Percentiles rank a stretch among this genome's conserved stretches.
Evolutionary conservation across 2,797 vertebrate species (phyloP).

Genomic region (Cuniculus paca): DNA sequence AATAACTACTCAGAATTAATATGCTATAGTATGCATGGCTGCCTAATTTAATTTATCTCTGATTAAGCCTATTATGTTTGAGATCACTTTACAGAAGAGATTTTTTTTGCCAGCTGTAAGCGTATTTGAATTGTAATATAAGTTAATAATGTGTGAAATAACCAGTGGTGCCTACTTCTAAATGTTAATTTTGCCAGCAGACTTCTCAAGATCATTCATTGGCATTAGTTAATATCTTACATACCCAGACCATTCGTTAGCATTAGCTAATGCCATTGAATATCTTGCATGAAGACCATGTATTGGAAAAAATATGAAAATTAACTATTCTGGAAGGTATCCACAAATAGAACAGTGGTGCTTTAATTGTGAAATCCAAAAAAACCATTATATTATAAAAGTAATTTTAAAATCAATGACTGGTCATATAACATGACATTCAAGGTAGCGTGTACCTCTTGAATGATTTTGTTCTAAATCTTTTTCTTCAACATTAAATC

Average conservation of each 20-base stretch:
- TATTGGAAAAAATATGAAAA: constrained; percentile 64
- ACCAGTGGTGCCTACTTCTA: constrained; percentile 89
- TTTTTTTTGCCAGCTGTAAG: constrained; percentile 91
- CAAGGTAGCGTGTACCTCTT: background rate
- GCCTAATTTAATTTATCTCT: constrained; percentile 93
- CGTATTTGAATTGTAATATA: constrained; percentile 93
- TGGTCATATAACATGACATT: background rate
- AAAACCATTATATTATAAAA: background rate
- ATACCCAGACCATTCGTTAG: constrained; percentile 77
- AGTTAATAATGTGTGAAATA: constrained; percentile 94
- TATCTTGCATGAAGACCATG: constrained; percentile 53
- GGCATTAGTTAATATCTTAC: constrained; percentile 68
- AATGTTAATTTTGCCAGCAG: constrained; percentile 90
- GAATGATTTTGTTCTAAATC: background rate
- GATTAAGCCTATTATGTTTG: constrained; percentile 93
- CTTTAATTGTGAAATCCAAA: constrained; percentile 54
- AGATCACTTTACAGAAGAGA: constrained; percentile 92
- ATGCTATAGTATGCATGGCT: constrained; percentile 90
- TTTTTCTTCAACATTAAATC: constrained; percentile 13
- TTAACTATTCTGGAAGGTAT: constrained; percentile 11
- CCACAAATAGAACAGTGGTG: constrained; percentile 28
- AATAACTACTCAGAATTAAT: constrained; percentile 91
- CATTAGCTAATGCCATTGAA: constrained; percentile 54
- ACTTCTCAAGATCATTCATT: constrained; percentile 84
- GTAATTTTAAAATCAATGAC: background rate